These are phyloP conservation scores for Corythornis leucogaster DNA, from an alignment of 2,797 vertebrate species.

Conservation along the genomic window DNA sequence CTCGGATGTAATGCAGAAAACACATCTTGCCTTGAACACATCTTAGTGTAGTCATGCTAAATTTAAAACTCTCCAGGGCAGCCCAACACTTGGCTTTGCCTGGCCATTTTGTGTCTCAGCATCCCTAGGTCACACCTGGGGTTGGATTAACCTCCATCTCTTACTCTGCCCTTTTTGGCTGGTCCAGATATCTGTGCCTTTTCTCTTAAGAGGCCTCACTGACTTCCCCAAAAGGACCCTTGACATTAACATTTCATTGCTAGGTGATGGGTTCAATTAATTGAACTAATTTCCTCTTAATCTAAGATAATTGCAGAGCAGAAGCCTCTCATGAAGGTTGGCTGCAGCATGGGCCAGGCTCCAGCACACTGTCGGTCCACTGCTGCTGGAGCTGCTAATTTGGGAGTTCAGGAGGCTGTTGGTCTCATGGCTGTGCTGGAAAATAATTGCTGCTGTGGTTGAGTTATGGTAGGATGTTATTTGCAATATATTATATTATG, in stretches of 20 bases:
- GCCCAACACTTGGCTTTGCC: accelerated
- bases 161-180: background rate
- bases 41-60: background rate
- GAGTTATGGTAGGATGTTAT: background rate
- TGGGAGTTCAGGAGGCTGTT: background rate
- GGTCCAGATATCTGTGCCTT: background rate
- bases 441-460: background rate
- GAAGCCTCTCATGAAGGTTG: background rate
- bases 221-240: background rate
- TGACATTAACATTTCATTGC: background rate
- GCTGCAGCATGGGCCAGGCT: background rate
- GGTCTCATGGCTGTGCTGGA: background rate
- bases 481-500: background rate
- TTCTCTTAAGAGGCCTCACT: background rate
- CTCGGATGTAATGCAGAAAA: background rate
- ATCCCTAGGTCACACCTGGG: background rate
- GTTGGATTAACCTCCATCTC: background rate
- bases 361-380: background rate
- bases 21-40: accelerated
- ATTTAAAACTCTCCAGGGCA: background rate
- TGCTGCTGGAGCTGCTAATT: background rate
- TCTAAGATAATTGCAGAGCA: background rate
- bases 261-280: background rate
- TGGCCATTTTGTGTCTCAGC: background rate
- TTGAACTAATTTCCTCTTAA: background rate